Percentiles rank a stretch among this genome's conserved stretches.
Evolutionary conservation across 2,797 vertebrate species (phyloP).

Genomic region (Pelochelys cantorii): DNA sequence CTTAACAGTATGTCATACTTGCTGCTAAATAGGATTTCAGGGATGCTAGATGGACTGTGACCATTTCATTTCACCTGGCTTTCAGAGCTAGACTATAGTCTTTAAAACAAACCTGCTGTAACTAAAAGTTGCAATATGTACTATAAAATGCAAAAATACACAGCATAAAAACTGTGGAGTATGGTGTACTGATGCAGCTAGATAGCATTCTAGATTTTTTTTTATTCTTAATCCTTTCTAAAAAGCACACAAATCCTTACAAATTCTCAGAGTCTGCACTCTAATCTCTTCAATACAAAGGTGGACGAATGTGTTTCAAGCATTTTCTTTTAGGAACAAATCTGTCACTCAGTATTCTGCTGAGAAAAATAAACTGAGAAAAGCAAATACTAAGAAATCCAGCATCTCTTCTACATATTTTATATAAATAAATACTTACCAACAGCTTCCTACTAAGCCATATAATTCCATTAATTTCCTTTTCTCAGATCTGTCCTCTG

Average conservation of each 20-base stretch:
- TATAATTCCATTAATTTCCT: conserved; percentile 58
- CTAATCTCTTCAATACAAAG: conserved; percentile 73
- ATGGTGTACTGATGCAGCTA: conserved; percentile 37
- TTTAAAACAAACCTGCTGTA: conserved; percentile 41
- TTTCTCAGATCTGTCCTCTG: conserved; percentile 42
- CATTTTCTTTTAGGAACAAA: conserved; percentile 55
- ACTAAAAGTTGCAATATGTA: conserved; percentile 33
- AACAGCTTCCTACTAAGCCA: conserved; percentile 44
- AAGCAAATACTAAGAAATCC: conserved; percentile 37
- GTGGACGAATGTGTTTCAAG: conserved; percentile 55
- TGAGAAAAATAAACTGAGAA: conserved; percentile 44
- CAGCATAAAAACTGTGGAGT: conserved; percentile 29
- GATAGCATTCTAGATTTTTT: conserved; percentile 35
- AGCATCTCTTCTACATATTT: conserved; percentile 18
- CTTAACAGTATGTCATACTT: neutral
- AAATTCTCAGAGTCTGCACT: conserved; percentile 68
- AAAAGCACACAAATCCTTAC: conserved; percentile 72
- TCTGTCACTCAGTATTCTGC: conserved; percentile 43
- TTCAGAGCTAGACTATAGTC: neutral
- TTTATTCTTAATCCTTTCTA: conserved; percentile 70
- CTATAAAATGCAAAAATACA: conserved; percentile 34
- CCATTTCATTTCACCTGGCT: conserved; percentile 4
- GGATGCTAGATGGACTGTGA: neutral
- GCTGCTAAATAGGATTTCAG: conserved; percentile 12
- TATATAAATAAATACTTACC: conserved; percentile 31